Evolutionary conservation across 1,140 invertebrate genomes (phyloP).

Genomic region (Apis dorsata): DNA sequence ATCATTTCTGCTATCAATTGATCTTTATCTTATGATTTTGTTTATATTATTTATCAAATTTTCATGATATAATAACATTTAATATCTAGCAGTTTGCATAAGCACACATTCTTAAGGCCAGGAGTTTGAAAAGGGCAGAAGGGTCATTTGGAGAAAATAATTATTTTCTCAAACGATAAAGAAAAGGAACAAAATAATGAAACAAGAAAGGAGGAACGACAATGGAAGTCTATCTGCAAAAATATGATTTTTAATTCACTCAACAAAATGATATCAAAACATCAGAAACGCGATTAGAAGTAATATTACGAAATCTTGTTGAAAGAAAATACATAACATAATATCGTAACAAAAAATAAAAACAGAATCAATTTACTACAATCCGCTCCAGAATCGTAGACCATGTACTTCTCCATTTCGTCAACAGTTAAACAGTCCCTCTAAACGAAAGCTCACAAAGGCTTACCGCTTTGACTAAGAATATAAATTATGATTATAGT

Average conservation of each 20-base stretch:
- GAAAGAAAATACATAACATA: conserved; percentile 66
- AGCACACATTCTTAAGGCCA: conserved; percentile 26
- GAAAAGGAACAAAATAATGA: conserved; percentile 47
- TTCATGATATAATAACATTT: conserved; percentile 16
- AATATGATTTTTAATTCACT: conserved; percentile 73
- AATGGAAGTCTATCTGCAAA: conserved; percentile 67
- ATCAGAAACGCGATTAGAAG: conserved; percentile 61
- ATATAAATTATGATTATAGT: conserved; percentile 65
- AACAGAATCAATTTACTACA: conserved; percentile 70
- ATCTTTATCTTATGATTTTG: neutral
- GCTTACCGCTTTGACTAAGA: conserved; percentile 54
- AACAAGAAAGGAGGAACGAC: conserved; percentile 51
- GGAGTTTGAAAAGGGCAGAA: conserved; percentile 17
- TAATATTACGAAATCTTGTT: conserved; percentile 53
- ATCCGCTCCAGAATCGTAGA: conserved; percentile 72
- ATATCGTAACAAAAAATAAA: conserved; percentile 72
- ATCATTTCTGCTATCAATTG: neutral
- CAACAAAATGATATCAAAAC: conserved; percentile 74
- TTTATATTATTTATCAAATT: conserved; percentile 25
- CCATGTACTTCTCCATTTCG: conserved; percentile 73
- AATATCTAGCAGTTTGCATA: conserved; percentile 14
- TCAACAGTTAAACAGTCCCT: conserved; percentile 72
- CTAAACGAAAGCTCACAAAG: conserved; percentile 52
- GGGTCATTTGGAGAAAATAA: conserved; percentile 14
- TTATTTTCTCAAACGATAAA: conserved; percentile 12